These are phyloP conservation scores for Oegoconia quadripuncta DNA, from an alignment of 2,888 invertebrate genomes.

Conservation along the genomic window DNA sequence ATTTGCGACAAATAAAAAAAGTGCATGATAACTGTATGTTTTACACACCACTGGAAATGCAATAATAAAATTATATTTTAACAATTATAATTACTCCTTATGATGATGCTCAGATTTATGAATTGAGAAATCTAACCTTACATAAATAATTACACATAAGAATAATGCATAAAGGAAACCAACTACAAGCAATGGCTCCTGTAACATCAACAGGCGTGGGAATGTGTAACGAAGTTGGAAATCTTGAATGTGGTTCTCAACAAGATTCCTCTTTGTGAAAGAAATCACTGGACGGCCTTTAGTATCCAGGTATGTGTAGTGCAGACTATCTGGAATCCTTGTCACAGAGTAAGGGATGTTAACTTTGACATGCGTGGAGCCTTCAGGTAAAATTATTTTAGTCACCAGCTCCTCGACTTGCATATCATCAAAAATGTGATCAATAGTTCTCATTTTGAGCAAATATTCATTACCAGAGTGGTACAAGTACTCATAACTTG, in stretches of 20 bases:
- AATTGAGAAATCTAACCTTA: slow-evolving; percentile 97
- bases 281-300: slow-evolving; percentile 94
- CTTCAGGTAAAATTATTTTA: slow-evolving; percentile 96
- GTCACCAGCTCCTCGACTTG: slow-evolving; percentile 93
- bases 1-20: slow-evolving; percentile 39
- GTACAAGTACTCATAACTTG: slow-evolving; percentile 96
- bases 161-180: slow-evolving; percentile 94
- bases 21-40: slow-evolving; percentile 40
- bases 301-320: slow-evolving; percentile 97
- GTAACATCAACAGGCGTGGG: slow-evolving; percentile 90
- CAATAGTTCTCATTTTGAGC: slow-evolving; percentile 95
- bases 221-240: slow-evolving; percentile 94
- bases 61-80: slow-evolving; percentile 31
- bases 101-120: slow-evolving; percentile 81
- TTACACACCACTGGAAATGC: slow-evolving; percentile 24
- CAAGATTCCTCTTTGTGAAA: slow-evolving; percentile 90
- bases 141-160: slow-evolving; percentile 94
- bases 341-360: slow-evolving; percentile 90
- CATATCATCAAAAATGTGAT: slow-evolving; percentile 98
- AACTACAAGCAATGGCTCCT: slow-evolving; percentile 95
- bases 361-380: slow-evolving; percentile 89
- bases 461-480: slow-evolving; percentile 88
- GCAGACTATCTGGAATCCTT: slow-evolving; percentile 85
- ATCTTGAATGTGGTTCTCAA: slow-evolving; percentile 97
- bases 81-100: slow-evolving; percentile 61